A percentile compares a stretch with the other conserved stretches of the same genome.
These are phyloP conservation scores for Rhincodon typus DNA, from an alignment of 2,797 vertebrate genomes.

Conservation along the genomic window DNA sequence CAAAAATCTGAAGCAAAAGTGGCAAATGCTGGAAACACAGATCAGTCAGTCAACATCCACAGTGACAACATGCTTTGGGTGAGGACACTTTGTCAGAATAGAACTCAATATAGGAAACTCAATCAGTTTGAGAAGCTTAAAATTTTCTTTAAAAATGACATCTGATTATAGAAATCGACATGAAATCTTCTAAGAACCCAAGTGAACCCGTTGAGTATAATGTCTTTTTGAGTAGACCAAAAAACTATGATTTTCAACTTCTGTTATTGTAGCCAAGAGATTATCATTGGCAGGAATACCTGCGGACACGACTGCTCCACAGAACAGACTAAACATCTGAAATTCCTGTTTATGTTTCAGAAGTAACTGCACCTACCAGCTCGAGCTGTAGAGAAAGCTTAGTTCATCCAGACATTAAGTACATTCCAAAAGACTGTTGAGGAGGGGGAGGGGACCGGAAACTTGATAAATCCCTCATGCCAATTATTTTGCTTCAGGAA, in stretches of 20 bases:
- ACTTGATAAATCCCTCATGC: not conserved
- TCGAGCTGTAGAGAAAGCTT: not conserved
- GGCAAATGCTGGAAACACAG: not conserved
- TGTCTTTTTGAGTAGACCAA: not conserved
- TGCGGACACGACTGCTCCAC: not conserved
- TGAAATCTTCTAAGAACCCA: not conserved
- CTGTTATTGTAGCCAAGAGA: not conserved
- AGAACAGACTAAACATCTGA: conserved; percentile 22
- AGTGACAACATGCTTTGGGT: not conserved
- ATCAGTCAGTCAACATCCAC: not conserved
- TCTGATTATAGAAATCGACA: not conserved
- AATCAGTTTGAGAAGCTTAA: not conserved
- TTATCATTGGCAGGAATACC: conserved; percentile 4
- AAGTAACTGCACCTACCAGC: not conserved
- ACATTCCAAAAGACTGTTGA: not conserved
- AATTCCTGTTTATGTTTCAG: conserved; percentile 21
- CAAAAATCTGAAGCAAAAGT: not conserved
- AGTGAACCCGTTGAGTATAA: not conserved
- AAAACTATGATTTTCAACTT: not conserved
- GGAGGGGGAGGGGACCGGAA: not conserved
- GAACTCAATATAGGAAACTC: not conserved
- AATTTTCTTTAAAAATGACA: not conserved
- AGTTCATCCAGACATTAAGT: not conserved
- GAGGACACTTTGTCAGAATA: not conserved
- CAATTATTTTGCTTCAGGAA: not conserved